phyloP scores from a whole-genome alignment of 30 jellyfish, hydroid and myxozoan genomes.

The Aurelia sp. region DNA sequence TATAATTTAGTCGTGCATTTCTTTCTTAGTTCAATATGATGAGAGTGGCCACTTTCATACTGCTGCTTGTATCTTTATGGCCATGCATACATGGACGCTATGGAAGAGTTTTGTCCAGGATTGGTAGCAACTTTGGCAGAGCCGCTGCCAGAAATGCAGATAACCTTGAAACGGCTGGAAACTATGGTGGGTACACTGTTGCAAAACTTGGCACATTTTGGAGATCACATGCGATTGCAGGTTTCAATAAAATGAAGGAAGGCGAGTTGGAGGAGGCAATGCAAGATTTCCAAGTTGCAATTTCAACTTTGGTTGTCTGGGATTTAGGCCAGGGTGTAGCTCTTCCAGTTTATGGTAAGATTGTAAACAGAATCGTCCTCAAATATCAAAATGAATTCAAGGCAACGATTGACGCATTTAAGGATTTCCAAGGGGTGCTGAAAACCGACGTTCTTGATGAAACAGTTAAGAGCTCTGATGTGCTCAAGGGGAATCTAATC shows the following conservation, averaged over 20 bases:
- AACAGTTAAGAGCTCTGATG: slow-evolving; percentile 17
- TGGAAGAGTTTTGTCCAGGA: too few species aligned
- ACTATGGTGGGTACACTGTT: slow-evolving; percentile 11
- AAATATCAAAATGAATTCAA: slow-evolving; percentile 21
- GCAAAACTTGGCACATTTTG: slow-evolving; percentile 41
- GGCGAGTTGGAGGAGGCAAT: slow-evolving; percentile 51
- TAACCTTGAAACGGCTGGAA: slow-evolving; percentile 13
- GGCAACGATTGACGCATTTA: slow-evolving; percentile 9
- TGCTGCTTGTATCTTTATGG: too few species aligned
- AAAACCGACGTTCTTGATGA: slow-evolving; percentile 21
- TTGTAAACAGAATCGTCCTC: slow-evolving; percentile 19
- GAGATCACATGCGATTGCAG: slow-evolving; percentile 20
- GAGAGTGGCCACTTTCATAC: too few species aligned
- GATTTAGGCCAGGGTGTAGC: slow-evolving; percentile 49
- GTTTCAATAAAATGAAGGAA: slow-evolving; percentile 17
- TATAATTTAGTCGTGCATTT: too few species aligned
- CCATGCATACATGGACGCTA: too few species aligned
- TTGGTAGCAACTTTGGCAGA: too few species aligned
- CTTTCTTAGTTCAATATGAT: too few species aligned
- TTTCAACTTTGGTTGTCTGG: slow-evolving; percentile 50
- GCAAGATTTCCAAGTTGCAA: slow-evolving; percentile 34
- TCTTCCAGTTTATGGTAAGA: slow-evolving; percentile 30
- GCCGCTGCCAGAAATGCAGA: not conserved
- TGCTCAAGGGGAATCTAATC: slow-evolving; percentile 9
- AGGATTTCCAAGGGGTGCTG: not conserved